Evolutionary conservation across 2,113 vertebrate species (phyloP), one percentile per base, ranked within the genome.

Genomic region (Tiliqua scincoides): DNA sequence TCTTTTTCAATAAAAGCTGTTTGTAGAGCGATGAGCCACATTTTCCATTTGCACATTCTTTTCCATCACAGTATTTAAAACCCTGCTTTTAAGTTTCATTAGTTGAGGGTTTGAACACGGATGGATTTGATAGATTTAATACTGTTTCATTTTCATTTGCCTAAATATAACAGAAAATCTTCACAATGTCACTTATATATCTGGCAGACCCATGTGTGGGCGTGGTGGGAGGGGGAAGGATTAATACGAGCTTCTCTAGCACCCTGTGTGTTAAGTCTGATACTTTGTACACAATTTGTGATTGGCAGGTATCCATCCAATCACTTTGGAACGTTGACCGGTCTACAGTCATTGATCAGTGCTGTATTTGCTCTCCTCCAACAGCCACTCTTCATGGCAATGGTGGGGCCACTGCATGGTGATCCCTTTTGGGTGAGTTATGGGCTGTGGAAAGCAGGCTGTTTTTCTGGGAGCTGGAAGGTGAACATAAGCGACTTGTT

Each of bases 341-440:
- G 98, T n/a, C 96, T 99, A 71, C 98, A 99, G 96, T 98, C 98
- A 3, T 96, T 98, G 93, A 95, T 98, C 92, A 99, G 98, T 1
- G 98, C 98, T 0, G 79, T 98, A 89, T 90, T 98, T 0, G 98
- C 98, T 3, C 96, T 99, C 70, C 95, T 99, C 32, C 98, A 98
- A 92, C 98, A 98, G 93, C 97, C 95, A 0, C 97, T 99, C 84
- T 98, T 98, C 93, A 97, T 97, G n/a, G 91, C 88, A 21, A 96
- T 98, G 97, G 91, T 98, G 48, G 97, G 96, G 27, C 96, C 96
- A 1, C 90, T 98, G 21, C 43, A 94, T 0, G 98, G 98, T 86
- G 85, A 98, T 75, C 93, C 96, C 57, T 97, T 97, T 93, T 97
- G 96, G 97, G 98, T 98, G 92, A 97, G 97, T 54, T 37, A 86